Base-by-base conservation (phyloP, 2,888 invertebrate species). In the Crematogaster levior region DNA sequence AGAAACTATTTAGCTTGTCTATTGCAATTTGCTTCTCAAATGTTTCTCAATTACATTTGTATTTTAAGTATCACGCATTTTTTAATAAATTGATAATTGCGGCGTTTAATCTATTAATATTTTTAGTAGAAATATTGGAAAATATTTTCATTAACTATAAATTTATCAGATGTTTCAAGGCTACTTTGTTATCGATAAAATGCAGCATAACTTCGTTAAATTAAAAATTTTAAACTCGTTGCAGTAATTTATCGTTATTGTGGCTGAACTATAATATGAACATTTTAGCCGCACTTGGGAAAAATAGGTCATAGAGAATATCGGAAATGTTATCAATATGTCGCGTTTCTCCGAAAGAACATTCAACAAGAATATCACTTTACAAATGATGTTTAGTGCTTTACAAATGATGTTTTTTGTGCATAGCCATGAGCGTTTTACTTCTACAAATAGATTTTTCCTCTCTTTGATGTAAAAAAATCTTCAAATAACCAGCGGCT, bases 261-360 rank as follows among this genome's bases (percentile, higher is more conserved):
- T 61, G 53, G 40, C 15, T 53, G 15, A 77, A 56, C 7, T 53
- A 27, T 21, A 30, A 75, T n/a, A n/a, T n/a, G n/a, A n/a, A 40
- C 53, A 43, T 40, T 68, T 77, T 21, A 30, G 30, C 9, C n/a
- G 12, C 10, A 30, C 18, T 43, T 21, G 7, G n/a, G 27, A 53
- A 21, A 77, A 77, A 77, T 68, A 56, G 68, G 77, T 68, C 53
- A 21, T 56, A 2, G 18, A 7, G 21, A 77, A 56, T 77, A 77
- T 77, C 53, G 77, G 68, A 77, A 77, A 77, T 68, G n/a, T 68
- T 68, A 53, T 21, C 77, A 77, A 77, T 68, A 66, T 21, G 21
- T 77, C 37, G n/a, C 53, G 27, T 56, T 43, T 43, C 30, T 12
- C 21, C 56, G 30, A 68, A 75, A 75, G 66, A 66, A 66, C 53